Percentiles rank a stretch among this genome's conserved stretches.
Evolutionary conservation across 2,113 vertebrate species (phyloP).

Genomic region (Petrocephalus microphthalmus): DNA sequence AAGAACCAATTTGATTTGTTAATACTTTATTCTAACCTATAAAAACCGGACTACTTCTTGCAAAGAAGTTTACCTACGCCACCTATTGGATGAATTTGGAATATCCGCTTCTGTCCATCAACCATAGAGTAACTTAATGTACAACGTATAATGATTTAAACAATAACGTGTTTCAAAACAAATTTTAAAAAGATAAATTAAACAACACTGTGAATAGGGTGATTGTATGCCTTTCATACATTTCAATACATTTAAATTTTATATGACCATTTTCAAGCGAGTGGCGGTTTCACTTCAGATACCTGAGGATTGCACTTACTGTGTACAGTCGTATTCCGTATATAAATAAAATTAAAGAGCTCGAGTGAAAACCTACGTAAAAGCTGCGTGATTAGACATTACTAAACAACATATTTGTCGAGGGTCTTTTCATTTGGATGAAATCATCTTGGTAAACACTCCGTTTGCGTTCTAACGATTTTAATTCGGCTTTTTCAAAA

Average conservation of each 20-base stretch:
- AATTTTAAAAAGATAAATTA: neutral
- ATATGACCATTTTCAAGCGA: neutral
- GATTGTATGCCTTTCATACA: neutral
- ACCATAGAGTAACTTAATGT: neutral
- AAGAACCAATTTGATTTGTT: neutral
- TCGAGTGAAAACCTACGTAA: neutral
- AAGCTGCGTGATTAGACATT: neutral
- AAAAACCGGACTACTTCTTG: neutral
- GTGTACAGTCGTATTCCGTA: neutral
- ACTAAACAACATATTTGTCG: neutral
- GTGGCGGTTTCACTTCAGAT: neutral
- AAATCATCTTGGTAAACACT: neutral
- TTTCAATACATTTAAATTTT: too few species aligned
- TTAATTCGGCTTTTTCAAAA: neutral
- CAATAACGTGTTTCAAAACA: neutral
- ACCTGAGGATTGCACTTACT: neutral
- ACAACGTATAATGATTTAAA: neutral
- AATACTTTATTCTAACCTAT: neutral
- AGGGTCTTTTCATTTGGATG: neutral
- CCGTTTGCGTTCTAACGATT: neutral
- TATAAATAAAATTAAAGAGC: neutral
- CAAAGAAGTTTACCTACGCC: neutral
- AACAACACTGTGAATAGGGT: neutral
- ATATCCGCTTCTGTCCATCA: neutral
- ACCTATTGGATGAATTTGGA: neutral